These are phyloP conservation scores for Eubasilissa regina DNA, from an alignment of 1,140 invertebrate genomes.

Conservation along the genomic window DNA sequence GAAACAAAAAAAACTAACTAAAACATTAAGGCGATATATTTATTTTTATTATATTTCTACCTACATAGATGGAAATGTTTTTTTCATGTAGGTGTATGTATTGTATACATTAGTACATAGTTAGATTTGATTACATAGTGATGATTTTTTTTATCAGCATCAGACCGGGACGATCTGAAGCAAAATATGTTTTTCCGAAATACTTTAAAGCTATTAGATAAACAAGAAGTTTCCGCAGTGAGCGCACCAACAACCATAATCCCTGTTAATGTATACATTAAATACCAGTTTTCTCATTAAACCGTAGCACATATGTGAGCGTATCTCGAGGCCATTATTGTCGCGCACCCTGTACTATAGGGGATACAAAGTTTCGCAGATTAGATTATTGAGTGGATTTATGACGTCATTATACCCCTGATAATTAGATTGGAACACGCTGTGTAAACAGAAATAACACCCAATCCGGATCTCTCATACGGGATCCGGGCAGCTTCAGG, in stretches of 20 bases:
- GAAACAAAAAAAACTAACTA: no score
- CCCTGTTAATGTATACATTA: conserved; percentile 42
- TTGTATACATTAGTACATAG: no score
- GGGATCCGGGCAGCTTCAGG: conserved; percentile 23
- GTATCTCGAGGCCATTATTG: conserved; percentile 53
- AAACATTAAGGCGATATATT: no score
- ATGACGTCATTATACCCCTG: conserved; percentile 74
- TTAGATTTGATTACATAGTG: no score
- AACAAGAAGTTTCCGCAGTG: conserved; percentile 4
- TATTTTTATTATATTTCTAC: no score
- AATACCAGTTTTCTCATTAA: conserved; percentile 50
- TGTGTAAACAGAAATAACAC: conserved; percentile 61
- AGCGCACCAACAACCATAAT: conserved; percentile 39
- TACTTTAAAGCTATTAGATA: conserved; percentile 12
- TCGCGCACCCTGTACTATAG: conserved; percentile 62
- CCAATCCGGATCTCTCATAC: conserved; percentile 53
- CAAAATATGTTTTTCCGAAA: not conserved
- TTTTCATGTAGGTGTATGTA: no score
- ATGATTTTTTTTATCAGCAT: no score
- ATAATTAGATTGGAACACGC: conserved; percentile 68
- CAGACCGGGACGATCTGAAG: no score
- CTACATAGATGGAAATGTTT: no score
- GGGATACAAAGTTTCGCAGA: conserved; percentile 73
- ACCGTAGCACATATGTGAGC: conserved; percentile 40
- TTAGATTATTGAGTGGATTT: conserved; percentile 75